Percentiles rank a stretch among this genome's conserved stretches.
Evolutionary conservation across 2,113 vertebrate species (phyloP).

Genomic region (Sander lucioperca): DNA sequence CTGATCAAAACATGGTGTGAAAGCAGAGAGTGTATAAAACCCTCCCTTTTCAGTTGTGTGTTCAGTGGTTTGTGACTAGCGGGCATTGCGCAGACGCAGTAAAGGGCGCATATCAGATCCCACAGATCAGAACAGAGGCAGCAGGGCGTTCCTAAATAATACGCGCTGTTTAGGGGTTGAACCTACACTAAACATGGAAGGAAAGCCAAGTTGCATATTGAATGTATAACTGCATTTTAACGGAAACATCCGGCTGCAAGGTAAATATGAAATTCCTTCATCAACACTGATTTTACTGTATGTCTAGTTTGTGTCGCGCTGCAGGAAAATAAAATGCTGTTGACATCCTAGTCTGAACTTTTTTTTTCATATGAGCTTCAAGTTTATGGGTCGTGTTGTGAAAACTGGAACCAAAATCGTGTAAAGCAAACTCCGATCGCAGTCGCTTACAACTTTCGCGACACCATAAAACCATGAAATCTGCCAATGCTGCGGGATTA

Average conservation of each 20-base stretch:
- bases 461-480: background rate
- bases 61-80: background rate
- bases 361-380: background rate
- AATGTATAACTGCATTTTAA: conserved; percentile 22
- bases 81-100: conserved; percentile 56
- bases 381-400: background rate
- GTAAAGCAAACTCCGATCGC: background rate
- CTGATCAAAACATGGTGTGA: background rate
- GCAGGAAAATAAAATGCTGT: background rate
- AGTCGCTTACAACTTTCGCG: background rate
- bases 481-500: background rate
- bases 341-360: background rate
- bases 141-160: conserved; percentile 61
- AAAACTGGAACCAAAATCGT: background rate
- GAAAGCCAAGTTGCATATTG: conserved; percentile 5
- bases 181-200: conserved; percentile 49
- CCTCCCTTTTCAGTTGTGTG: background rate
- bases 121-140: conserved; percentile 4
- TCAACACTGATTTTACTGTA: background rate
- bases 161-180: background rate
- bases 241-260: background rate
- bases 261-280: conserved; percentile 42
- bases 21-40: background rate
- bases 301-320: background rate
- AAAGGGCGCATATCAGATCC: background rate